Conservation (phyloP, 1,140 invertebrate genomes). For the Tetramorium parvispinum region DNA sequence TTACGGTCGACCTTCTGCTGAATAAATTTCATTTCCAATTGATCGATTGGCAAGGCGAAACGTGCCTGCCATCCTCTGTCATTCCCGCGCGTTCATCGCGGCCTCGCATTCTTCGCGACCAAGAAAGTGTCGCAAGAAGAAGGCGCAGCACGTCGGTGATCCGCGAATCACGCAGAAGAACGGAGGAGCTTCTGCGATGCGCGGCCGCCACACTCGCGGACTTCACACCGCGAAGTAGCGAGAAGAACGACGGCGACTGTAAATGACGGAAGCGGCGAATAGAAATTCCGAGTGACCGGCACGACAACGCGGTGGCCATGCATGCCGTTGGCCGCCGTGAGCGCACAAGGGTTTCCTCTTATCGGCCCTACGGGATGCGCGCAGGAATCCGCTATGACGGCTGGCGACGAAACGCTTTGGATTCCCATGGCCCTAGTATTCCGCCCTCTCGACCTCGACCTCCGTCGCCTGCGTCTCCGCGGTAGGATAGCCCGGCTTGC, state of each 20-base stretch:
- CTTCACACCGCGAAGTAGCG: neutral
- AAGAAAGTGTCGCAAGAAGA: conserved; percentile 41
- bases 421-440: conserved; percentile 70
- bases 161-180: conserved; percentile 36
- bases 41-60: neutral
- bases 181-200: neutral
- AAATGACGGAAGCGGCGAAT: conserved; percentile 57
- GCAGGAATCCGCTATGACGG: conserved; percentile 78
- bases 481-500: neutral
- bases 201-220: neutral
- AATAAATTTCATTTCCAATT: conserved; percentile 28
- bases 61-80: conserved; percentile 7
- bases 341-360: conserved; percentile 73
- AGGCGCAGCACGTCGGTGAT: conserved; percentile 9
- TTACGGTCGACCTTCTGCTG: neutral
- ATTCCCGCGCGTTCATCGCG: conserved; percentile 22
- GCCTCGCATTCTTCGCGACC: conserved; percentile 19
- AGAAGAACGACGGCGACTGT: conserved; percentile 20
- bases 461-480: neutral
- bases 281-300: conserved; percentile 51
- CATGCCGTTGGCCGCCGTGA: conserved; percentile 54
- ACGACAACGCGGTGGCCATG: neutral
- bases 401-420: conserved; percentile 73
- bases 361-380: conserved; percentile 68
- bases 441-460: conserved; percentile 59